Conservation (phyloP, 2,888 invertebrate genomes). For the Blastobasis adustella region DNA sequence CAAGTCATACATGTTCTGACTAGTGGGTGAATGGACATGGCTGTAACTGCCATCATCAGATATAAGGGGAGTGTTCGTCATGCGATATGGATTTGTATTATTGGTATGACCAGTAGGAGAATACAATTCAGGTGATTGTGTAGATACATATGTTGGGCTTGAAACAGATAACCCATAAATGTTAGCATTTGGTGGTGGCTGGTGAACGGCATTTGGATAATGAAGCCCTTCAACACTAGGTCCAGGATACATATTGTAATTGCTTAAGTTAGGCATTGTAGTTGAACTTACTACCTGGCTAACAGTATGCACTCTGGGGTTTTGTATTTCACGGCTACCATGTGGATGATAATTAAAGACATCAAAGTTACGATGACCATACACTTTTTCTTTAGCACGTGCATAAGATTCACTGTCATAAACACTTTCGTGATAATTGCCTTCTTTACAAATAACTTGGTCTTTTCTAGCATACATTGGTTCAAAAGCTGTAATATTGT, state of each 20-base stretch:
- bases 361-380: slow-evolving; percentile 57
- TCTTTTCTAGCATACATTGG: slow-evolving; percentile 52
- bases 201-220: slow-evolving; percentile 42
- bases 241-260: slow-evolving; percentile 47
- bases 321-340: slow-evolving; percentile 45
- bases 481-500: slow-evolving; percentile 48
- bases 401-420: slow-evolving; percentile 55
- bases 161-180: slow-evolving; percentile 49
- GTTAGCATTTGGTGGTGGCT: slow-evolving; percentile 50
- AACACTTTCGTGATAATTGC: slow-evolving; percentile 54
- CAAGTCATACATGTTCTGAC: slow-evolving; percentile 66
- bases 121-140: slow-evolving; percentile 64
- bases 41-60: slow-evolving; percentile 68
- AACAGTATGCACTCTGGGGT: slow-evolving; percentile 58
- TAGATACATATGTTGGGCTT: slow-evolving; percentile 62
- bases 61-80: slow-evolving; percentile 66
- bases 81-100: slow-evolving; percentile 64
- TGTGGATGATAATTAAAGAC: slow-evolving; percentile 59
- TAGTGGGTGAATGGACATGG: slow-evolving; percentile 58
- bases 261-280: slow-evolving; percentile 68
- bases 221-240: slow-evolving; percentile 43
- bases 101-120: slow-evolving; percentile 69
- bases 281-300: slow-evolving; percentile 66
- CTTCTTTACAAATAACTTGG: slow-evolving; percentile 45
- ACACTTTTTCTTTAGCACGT: slow-evolving; percentile 58